Percentiles rank a stretch among this genome's conserved stretches.
phyloP scores from a whole-genome alignment of 2,113 vertebrate species.

The Dipodomys merriami region DNA sequence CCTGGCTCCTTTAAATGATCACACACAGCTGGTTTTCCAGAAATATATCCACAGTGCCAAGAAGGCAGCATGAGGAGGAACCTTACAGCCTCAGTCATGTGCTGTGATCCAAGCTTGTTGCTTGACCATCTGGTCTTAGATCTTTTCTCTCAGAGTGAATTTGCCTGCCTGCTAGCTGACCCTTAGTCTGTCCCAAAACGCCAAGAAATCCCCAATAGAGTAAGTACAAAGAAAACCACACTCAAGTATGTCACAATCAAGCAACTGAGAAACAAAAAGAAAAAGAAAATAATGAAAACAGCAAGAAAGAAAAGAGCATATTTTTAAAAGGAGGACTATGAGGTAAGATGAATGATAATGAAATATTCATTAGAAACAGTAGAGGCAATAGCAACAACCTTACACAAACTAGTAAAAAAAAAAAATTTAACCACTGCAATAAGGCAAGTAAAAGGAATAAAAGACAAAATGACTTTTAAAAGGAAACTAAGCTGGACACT shows the following conservation, averaged over 20 bases:
- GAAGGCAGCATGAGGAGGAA: background rate
- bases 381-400: background rate
- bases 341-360: background rate
- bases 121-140: background rate
- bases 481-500: background rate
- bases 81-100: too few relatives aligned
- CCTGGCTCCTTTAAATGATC: background rate
- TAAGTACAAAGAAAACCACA: constrained; percentile 5
- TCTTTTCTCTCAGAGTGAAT: background rate
- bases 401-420: background rate
- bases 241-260: background rate
- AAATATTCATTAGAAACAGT: background rate
- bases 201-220: background rate
- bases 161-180: background rate
- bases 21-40: background rate
- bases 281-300: constrained; percentile 28
- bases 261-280: background rate
- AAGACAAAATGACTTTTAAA: background rate
- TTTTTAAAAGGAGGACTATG: background rate
- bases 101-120: background rate
- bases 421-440: background rate
- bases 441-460: background rate
- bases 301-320: background rate
- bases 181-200: background rate
- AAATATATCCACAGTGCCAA: background rate